A percentile compares a stretch with the other conserved stretches of the same genome.
phyloP scores from a whole-genome alignment of 2,113 vertebrate genomes.

The Pterocles orientalis region DNA sequence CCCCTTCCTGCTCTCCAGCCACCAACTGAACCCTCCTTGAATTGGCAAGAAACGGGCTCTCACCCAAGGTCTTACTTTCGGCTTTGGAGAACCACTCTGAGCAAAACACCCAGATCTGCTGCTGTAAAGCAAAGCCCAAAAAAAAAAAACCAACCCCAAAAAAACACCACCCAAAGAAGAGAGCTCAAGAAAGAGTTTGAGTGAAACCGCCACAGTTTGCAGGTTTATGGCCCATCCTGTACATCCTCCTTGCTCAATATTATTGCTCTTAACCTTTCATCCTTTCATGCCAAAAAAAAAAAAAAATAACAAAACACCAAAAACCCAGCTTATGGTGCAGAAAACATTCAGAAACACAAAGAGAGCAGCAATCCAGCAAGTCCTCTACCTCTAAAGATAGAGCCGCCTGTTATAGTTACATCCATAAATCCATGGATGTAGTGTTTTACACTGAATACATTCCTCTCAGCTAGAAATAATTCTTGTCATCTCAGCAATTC shows the following conservation, averaged over 20 bases:
- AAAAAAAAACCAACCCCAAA: background rate
- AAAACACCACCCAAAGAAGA: background rate
- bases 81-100: background rate
- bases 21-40: background rate
- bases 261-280: background rate
- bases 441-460: background rate
- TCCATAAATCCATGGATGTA: background rate
- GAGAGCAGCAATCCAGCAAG: background rate
- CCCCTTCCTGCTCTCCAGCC: background rate
- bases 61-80: background rate
- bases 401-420: background rate
- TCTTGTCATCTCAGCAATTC: background rate
- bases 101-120: background rate
- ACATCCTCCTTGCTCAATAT: background rate
- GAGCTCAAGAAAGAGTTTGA: background rate
- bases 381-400: background rate
- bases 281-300: background rate
- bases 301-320: too few relatives aligned
- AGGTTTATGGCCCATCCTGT: background rate
- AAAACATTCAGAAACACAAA: background rate
- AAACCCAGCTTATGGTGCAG: background rate
- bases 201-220: background rate
- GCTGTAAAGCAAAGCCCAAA: background rate
- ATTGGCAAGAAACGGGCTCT: background rate
- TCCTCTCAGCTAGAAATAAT: background rate